Base-by-base conservation (phyloP, 2,888 invertebrate genomes). In the Adineta ricciae region DNA sequence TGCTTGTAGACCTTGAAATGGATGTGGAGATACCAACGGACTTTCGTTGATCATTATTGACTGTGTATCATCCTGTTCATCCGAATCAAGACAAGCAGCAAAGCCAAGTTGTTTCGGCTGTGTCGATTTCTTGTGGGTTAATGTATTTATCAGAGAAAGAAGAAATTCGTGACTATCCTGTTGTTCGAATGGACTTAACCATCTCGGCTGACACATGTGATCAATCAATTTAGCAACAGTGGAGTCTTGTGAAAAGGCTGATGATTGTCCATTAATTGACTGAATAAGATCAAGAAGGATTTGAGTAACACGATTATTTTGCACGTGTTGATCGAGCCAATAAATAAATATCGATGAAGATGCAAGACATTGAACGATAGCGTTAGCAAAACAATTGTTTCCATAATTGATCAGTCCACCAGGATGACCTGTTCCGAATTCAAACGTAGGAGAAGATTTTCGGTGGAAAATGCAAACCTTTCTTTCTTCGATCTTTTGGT, bases 1-100 rank as follows among this genome's bases (percentile, higher is more conserved):
- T 83, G 94, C 94, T 86, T 94, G 91, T 50, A 94, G 92, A 41
- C 94, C 94, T 86, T 93, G 92, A 89, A 94, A 94, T 1, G 94
- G 94, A 89, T 94, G 88, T 32, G 64, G 64, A 27, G n/a, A 32
- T 32, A 64, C 32, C 27, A 64, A 64, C 32, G 64, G 64, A 64
- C 64, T 64, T 32, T 64, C 64, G 19, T 3, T 32, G 4, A 32
- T 14, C 16, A 64, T 32, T 16, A 64, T 16, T 27, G 64, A 64
- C 16, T 64, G 27, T 32, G 27, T 11, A 4, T 2, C 32, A 32
- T 64, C 64, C 16, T 64, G 64, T 27, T 64, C 64, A 64, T 64
- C 64, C 2, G 32, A 64, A 64, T 64, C 64, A 64, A 64, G 64
- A 16, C 64, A 64, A 27, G 64, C 9, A 64, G 64, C 64, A 64